A percentile compares a stretch with the other conserved stretches of the same genome.
phyloP scores from a whole-genome alignment of 2,888 invertebrate genomes.

The Noctuana brunneofusca region DNA sequence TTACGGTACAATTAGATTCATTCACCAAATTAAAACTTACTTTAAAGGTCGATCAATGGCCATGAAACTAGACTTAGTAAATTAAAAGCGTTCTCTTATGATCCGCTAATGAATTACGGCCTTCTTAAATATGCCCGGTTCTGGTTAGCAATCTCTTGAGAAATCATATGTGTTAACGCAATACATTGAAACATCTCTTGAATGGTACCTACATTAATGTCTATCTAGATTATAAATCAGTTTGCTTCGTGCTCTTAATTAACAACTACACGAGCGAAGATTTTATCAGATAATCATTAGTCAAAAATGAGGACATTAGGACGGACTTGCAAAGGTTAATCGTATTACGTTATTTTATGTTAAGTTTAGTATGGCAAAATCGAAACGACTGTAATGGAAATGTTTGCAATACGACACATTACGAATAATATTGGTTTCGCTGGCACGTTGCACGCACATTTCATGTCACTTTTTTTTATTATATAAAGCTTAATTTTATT shows the following conservation, averaged over 20 bases:
- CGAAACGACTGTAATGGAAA: neutral
- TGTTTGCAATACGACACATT: too few relatives aligned
- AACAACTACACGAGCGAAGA: neutral
- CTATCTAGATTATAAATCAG: constrained; percentile 1
- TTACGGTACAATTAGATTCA: constrained; percentile 4
- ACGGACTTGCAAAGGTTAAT: neutral
- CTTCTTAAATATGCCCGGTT: constrained; percentile 14
- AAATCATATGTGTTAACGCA: constrained; percentile 14
- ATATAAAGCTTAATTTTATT: too few relatives aligned
- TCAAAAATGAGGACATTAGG: neutral
- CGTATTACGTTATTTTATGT: neutral
- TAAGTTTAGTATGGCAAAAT: neutral
- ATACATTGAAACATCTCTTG: neutral
- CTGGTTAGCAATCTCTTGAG: constrained; percentile 14
- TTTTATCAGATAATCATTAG: constrained; percentile 4
- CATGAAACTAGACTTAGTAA: constrained; percentile 14
- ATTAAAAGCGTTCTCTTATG: constrained; percentile 15
- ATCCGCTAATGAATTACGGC: constrained; percentile 5
- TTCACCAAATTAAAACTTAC: constrained; percentile 5
- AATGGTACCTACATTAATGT: constrained; percentile 1
- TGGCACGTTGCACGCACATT: too few relatives aligned
- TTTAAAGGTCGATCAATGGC: constrained; percentile 3
- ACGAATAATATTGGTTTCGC: too few relatives aligned
- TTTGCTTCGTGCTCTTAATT: constrained; percentile 1
- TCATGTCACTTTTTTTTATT: too few relatives aligned